These are phyloP conservation scores for Mungos mungo DNA, from an alignment of 2,113 vertebrate species.

Conservation along the genomic window DNA sequence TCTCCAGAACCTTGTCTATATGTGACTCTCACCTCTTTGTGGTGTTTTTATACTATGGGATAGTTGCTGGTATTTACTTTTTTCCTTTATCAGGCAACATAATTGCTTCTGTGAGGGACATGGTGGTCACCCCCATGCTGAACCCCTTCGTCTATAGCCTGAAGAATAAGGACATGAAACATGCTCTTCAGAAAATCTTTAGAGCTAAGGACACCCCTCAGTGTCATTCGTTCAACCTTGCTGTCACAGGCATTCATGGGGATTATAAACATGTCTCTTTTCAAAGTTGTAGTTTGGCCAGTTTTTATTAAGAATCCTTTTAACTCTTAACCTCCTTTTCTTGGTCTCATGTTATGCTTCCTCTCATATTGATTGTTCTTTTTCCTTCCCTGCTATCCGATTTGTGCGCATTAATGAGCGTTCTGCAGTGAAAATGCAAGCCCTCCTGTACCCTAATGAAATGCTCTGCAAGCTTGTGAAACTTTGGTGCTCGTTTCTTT, in stretches of 20 bases:
- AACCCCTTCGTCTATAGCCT: background rate
- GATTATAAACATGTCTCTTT: background rate
- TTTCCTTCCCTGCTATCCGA: background rate
- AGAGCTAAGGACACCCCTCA: background rate
- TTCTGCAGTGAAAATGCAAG: background rate
- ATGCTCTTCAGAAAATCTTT: background rate
- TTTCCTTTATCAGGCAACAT: background rate
- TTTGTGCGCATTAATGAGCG: background rate
- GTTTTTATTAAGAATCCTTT: background rate
- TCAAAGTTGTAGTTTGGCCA: background rate
- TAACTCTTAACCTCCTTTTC: background rate
- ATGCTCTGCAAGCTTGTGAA: background rate
- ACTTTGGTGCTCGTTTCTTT: background rate
- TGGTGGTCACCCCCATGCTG: background rate
- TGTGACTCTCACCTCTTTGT: background rate
- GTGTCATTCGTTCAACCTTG: background rate
- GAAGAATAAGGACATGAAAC: background rate
- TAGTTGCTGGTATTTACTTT: conserved; percentile 2
- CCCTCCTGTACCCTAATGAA: background rate
- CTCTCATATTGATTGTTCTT: background rate
- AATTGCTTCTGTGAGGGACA: conserved; percentile 33
- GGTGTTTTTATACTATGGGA: conserved; percentile 56
- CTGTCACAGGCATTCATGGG: background rate
- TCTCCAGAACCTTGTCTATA: conserved; percentile 42
- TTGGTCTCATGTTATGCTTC: background rate